phyloP scores from a whole-genome alignment of 2,113 vertebrate genomes.

The Ascaphus truei region DNA sequence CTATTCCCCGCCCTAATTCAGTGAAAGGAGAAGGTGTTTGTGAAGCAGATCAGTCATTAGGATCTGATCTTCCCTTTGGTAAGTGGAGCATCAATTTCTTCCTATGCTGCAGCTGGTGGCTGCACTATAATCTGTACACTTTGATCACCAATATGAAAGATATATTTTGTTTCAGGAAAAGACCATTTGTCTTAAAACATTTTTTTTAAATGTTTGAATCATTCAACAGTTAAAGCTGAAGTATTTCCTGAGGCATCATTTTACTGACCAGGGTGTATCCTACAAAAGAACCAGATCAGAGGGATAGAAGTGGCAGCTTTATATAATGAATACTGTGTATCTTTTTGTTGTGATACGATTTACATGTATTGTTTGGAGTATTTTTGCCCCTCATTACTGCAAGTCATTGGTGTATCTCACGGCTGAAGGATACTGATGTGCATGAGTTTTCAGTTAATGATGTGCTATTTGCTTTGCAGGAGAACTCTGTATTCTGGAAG shows the following conservation, averaged over 20 bases:
- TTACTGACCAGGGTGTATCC: neutral
- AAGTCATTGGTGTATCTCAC: neutral
- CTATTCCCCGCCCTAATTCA: neutral
- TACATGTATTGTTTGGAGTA: conserved; percentile 6
- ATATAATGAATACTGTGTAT: too few species aligned
- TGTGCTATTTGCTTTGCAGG: conserved; percentile 33
- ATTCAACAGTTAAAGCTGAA: conserved; percentile 11
- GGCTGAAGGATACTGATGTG: neutral
- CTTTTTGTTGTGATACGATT: neutral
- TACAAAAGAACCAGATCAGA: neutral
- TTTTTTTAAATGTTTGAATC: conserved; percentile 4
- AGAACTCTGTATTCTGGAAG: conserved; percentile 35
- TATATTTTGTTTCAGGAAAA: neutral
- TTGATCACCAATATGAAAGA: neutral
- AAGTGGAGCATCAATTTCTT: neutral
- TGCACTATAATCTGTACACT: neutral
- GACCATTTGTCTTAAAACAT: neutral
- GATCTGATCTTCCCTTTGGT: neutral
- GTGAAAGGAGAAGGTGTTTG: neutral
- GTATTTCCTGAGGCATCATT: neutral
- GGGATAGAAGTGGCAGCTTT: too few species aligned
- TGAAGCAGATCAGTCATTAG: neutral
- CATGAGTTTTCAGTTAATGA: neutral
- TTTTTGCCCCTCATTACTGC: conserved; percentile 1
- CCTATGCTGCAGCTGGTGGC: neutral